Evolutionary conservation across 2,888 invertebrate genomes (phyloP), one percentile per base, ranked within the genome.

Genomic region (Copidosoma aretas): DNA sequence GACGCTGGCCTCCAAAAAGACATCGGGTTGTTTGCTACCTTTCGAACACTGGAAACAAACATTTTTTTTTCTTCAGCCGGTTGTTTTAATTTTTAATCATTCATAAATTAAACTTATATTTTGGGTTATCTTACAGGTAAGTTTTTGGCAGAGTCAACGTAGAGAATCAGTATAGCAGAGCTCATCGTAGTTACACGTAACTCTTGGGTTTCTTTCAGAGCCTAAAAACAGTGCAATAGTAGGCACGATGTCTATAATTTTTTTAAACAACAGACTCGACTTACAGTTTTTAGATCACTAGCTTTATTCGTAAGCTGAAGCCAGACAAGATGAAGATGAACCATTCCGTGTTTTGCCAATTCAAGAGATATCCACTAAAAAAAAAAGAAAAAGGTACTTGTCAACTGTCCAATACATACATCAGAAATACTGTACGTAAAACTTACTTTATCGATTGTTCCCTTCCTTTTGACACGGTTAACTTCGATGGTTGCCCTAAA

Each of bases 291-390:
- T 5, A 97, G 86, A 82, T 94, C 93, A 43, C 86, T 84, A 17
- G 89, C 85, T 78, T 91, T 88, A 46, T 90, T 85, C 61, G 92
- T 90, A 64, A 98, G 86, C 65, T 91, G 89, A 75, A 97, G 89
- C 98, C 98, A 99, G 10, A 91, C 91, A 62, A 97, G 86, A 61
- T 94, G 91, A 63, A 98, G 84, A 80, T 97, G 95, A 0, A 99
- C 88, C 86, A 95, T 91, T 10, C 98, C 98, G 80, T 95, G 94
- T 83, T 96, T 97, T 12, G 96, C 97, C 84, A 95, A 93, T 84
- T 98, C 97, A 75, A 99, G 86, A 0, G 95, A 93, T 74, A 96
- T 88, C 97, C 98, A 98, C 95, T 97, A 84, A 51, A 84, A 84
- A 66, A 71, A 64, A 60, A 25, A 19, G 62, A 59, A 58, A 71